These are phyloP conservation scores for Anolis sagrei DNA, from an alignment of 2,113 vertebrate genomes.

Conservation along the genomic window DNA sequence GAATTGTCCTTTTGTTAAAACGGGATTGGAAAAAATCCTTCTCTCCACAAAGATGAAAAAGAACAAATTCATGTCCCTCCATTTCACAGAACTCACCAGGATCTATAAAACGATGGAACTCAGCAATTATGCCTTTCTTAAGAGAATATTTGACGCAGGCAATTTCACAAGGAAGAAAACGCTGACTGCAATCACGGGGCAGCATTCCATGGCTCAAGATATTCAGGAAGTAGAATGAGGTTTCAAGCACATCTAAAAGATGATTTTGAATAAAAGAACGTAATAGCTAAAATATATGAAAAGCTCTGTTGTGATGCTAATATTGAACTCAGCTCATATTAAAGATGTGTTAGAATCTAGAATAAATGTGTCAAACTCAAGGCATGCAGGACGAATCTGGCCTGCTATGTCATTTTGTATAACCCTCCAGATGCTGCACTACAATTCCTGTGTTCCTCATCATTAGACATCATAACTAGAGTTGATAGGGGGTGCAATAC, in stretches of 20 bases:
- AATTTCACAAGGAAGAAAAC: conserved; percentile 83
- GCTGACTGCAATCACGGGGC: conserved; percentile 76
- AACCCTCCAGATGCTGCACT: too few species aligned
- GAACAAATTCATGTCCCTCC: neutral
- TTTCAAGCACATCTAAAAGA: conserved; percentile 67
- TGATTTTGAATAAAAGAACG: conserved; percentile 7
- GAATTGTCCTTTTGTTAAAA: neutral
- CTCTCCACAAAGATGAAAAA: neutral
- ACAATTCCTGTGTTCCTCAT: too few species aligned
- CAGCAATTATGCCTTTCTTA: conserved; percentile 71
- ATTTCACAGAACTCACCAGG: conserved; percentile 68
- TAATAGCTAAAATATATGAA: neutral
- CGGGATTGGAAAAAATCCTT: neutral
- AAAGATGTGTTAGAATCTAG: too few species aligned
- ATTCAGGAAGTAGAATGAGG: conserved; percentile 80
- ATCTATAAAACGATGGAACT: conserved; percentile 82
- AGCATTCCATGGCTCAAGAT: conserved; percentile 82
- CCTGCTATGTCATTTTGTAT: too few species aligned
- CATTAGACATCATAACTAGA: too few species aligned
- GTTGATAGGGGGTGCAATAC: too few species aligned
- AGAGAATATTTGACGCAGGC: conserved; percentile 81
- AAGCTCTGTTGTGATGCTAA: neutral
- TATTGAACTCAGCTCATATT: too few species aligned
- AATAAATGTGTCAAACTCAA: too few species aligned
- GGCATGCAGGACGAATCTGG: too few species aligned